Conservation (phyloP, 2,888 invertebrate genomes). For the Drosophila mayaguana region DNA sequence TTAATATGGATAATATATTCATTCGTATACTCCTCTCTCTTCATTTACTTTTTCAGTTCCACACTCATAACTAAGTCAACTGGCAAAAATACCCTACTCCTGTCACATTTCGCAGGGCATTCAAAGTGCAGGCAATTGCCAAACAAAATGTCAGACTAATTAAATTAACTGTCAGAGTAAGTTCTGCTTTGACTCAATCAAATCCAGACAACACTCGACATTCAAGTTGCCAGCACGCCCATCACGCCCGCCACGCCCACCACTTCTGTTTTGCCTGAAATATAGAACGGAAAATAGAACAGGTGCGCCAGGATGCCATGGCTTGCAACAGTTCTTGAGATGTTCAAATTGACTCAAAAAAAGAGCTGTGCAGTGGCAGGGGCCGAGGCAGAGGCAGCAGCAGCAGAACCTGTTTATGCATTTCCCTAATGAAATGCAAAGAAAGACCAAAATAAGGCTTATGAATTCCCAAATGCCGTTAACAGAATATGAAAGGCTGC, state of each 20-base stretch:
- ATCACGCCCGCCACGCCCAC: not conserved
- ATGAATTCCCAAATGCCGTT: slow-evolving; percentile 31
- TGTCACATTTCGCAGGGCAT: not conserved
- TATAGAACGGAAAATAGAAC: not conserved
- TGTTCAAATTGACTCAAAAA: slow-evolving; percentile 24
- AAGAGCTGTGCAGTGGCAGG: not conserved
- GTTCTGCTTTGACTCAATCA: slow-evolving; percentile 52
- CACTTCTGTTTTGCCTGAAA: not conserved
- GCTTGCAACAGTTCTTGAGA: slow-evolving; percentile 48
- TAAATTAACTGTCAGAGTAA: slow-evolving; percentile 56
- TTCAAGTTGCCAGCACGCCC: slow-evolving; percentile 9
- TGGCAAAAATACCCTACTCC: not conserved
- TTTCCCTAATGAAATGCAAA: slow-evolving; percentile 72
- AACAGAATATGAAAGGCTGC: slow-evolving; percentile 25
- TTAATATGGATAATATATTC: too few relatives aligned
- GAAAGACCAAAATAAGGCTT: slow-evolving; percentile 45
- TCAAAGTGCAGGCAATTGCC: slow-evolving; percentile 19
- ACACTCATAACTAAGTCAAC: not conserved
- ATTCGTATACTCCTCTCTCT: not conserved
- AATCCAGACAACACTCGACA: slow-evolving; percentile 30
- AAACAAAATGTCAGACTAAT: slow-evolving; percentile 49
- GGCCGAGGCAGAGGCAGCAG: not conserved
- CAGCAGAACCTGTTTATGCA: slow-evolving; percentile 54
- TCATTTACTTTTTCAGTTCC: not conserved
- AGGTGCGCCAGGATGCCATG: slow-evolving; percentile 13